These are phyloP conservation scores for Capitella teleta DNA, from an alignment of 1,140 invertebrate species.

Conservation along the genomic window DNA sequence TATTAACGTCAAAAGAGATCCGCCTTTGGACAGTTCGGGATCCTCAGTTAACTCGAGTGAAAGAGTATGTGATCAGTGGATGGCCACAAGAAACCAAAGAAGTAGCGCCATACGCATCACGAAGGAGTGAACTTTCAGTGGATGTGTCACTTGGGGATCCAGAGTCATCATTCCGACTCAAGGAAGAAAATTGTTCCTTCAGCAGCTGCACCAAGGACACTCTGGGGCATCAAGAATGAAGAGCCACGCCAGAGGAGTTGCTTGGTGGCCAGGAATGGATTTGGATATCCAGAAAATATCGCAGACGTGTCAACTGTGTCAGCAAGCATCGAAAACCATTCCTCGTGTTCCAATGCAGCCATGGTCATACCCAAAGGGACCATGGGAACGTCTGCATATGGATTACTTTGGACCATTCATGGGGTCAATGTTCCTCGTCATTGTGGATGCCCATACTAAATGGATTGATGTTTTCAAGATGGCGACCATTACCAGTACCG, in stretches of 20 bases:
- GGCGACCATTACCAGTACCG: too few relatives aligned
- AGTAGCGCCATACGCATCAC: not conserved
- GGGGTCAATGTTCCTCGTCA: too few relatives aligned
- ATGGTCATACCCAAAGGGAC: slow-evolving; percentile 32
- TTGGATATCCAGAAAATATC: slow-evolving; percentile 1
- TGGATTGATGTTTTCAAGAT: too few relatives aligned
- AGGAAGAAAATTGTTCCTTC: not conserved
- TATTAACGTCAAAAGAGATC: not conserved
- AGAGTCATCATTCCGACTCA: slow-evolving; percentile 1
- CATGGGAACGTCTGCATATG: too few relatives aligned
- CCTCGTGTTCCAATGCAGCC: slow-evolving; percentile 15
- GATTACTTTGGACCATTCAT: too few relatives aligned
- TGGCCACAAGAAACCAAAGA: not conserved
- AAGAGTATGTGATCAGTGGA: not conserved
- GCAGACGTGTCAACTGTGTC: slow-evolving; percentile 14
- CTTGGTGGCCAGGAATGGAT: slow-evolving; percentile 5
- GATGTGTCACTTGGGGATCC: slow-evolving; percentile 4
- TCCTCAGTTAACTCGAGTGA: not conserved
- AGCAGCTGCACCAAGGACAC: slow-evolving; percentile 2
- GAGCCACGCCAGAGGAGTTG: not conserved
- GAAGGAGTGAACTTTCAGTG: not conserved
- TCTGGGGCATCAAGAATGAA: not conserved
- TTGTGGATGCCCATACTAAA: too few relatives aligned
- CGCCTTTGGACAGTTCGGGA: not conserved
- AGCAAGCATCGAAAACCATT: slow-evolving; percentile 17